Base-by-base conservation (phyloP, 2,113 vertebrate species). In the Hiodon alosoides region DNA sequence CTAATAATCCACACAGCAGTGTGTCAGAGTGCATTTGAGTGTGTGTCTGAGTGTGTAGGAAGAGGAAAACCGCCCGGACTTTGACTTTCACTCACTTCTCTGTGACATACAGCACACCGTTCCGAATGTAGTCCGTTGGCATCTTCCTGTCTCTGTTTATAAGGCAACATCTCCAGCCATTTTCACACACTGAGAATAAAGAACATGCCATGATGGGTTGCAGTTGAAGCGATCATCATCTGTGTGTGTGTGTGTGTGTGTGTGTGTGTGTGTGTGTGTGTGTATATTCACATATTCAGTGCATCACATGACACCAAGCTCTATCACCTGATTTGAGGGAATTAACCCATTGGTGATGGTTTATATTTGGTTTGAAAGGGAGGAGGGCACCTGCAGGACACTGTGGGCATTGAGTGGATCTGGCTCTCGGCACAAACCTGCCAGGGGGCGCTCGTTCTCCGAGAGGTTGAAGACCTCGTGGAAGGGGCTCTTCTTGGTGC, bases 61-160 rank as follows among this genome's bases (percentile, higher is more conserved):
- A 31, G 31, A 31, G 31, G 68, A n/a, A 4, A 52, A 53, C 9
- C 5, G 53, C 8, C 47, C 14, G 3, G 14, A 14, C 14, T 16
- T 50, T 13, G 3, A 31, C 31, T 31, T 31, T 9, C n/a, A 55
- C 95, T 91, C 86, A 99, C 97, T 96, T 97, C 85, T 98, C 96
- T 0, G 97, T 99, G 81, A 98, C 94, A 46, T 94, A 99, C 9
- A 99, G 95, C 60, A 96, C 81, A 58, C 97, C 97, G 2, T 98
- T 94, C 10, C 97, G 89, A 87, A 99, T 98, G 91, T 99, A 99
- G 86, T 99, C 97, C 0, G 97, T 95, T 0, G 96, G 95, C 80
- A 96, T 96, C 90, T 95, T 98, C 72, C 91, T 88, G 81, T 98
- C 97, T 67, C 97, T 87, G 90, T 99, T 98, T 69, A 99, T 98